Evolutionary conservation across 2,797 vertebrate species (phyloP).

Genomic region (Acanthornis magna): DNA sequence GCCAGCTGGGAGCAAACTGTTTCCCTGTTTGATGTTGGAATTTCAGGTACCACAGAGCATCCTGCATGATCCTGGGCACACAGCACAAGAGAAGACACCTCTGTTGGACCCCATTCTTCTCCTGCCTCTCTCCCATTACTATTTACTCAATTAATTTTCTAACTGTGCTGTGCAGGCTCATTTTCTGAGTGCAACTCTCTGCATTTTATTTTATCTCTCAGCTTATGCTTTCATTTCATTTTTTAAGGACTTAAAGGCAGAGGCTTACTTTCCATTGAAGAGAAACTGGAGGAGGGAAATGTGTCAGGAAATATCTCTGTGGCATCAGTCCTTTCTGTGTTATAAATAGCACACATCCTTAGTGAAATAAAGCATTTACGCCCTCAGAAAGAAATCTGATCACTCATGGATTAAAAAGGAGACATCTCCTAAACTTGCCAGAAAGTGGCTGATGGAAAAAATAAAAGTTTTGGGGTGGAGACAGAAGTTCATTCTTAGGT

Average conservation of each 20-base stretch:
- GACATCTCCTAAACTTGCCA: background rate
- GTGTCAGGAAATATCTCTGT: conserved; percentile 26
- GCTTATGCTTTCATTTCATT: background rate
- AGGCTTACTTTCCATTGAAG: background rate
- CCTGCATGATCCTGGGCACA: background rate
- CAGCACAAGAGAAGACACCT: background rate
- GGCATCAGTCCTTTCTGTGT: background rate
- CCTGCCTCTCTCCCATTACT: background rate
- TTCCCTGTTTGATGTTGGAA: background rate
- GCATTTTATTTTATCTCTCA: background rate
- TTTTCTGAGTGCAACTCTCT: background rate
- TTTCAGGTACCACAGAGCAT: background rate
- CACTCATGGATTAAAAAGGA: background rate
- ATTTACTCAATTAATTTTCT: background rate
- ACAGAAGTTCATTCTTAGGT: conserved; percentile 19
- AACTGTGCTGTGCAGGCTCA: background rate
- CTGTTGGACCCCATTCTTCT: background rate
- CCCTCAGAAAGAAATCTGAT: conserved; percentile 20
- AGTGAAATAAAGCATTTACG: conserved; percentile 33
- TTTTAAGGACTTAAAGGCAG: background rate
- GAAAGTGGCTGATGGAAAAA: background rate
- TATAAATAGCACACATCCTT: background rate
- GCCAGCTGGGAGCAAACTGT: background rate
- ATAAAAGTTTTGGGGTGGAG: background rate
- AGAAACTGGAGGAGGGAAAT: conserved; percentile 23